Evolutionary conservation across 2,113 vertebrate genomes (phyloP).

Genomic region (Amphilophus citrinellus): DNA sequence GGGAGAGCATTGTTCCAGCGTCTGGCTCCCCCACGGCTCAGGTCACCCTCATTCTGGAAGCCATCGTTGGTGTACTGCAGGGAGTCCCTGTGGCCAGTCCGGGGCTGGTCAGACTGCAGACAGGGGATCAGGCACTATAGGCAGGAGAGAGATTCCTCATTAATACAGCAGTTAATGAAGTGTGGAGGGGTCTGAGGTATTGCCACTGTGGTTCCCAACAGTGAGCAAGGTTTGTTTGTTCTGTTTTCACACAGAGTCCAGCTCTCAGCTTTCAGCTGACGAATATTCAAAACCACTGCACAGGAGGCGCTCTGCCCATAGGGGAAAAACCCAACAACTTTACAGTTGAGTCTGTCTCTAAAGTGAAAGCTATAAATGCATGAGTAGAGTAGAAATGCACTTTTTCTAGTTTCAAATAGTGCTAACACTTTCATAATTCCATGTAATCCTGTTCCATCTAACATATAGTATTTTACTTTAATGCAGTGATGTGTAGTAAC

Average conservation of each 20-base stretch:
- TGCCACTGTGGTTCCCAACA: not conserved
- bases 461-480: too few species aligned
- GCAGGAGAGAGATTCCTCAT: not conserved
- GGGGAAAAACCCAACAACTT: not conserved
- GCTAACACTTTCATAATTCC: too few species aligned
- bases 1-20: constrained; percentile 55
- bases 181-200: not conserved
- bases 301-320: constrained; percentile 5
- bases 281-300: constrained; percentile 12
- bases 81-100: constrained; percentile 71
- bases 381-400: too few species aligned
- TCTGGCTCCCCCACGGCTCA: constrained; percentile 38
- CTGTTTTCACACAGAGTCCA: constrained; percentile 34
- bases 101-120: constrained; percentile 56
- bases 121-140: constrained; percentile 79
- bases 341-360: not conserved
- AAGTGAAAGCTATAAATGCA: not conserved
- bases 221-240: not conserved
- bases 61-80: constrained; percentile 80
- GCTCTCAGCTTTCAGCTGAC: constrained; percentile 28
- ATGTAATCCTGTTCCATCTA: too few species aligned
- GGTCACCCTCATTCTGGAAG: constrained; percentile 76
- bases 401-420: too few species aligned
- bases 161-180: constrained; percentile 38
- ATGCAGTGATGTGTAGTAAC: too few species aligned